Conservation (phyloP, 2,113 vertebrate genomes). For the Chelonoidis abingdonii region DNA sequence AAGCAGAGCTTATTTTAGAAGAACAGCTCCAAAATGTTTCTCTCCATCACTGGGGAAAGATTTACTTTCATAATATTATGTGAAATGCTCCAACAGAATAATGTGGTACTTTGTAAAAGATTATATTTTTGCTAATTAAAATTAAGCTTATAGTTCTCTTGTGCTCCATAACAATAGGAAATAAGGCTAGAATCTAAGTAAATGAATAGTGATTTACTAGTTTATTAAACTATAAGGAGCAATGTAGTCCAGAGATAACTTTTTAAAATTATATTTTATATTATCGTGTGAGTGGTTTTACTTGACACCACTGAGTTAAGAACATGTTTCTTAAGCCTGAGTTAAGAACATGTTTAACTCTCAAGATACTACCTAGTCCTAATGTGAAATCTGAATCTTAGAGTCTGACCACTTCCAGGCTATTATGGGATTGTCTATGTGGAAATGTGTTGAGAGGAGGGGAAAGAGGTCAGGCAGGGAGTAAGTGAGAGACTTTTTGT, state of each 20-base stretch:
- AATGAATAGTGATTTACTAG: neutral
- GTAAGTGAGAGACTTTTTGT: accelerated
- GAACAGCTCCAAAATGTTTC: neutral
- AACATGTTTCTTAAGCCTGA: no score
- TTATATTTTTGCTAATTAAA: neutral
- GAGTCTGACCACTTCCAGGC: neutral
- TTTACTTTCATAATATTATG: neutral
- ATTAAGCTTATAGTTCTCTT: neutral
- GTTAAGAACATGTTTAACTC: neutral
- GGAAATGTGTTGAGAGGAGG: neutral
- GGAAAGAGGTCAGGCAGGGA: neutral
- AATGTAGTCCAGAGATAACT: neutral
- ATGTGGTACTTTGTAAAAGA: neutral
- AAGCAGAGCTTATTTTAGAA: neutral
- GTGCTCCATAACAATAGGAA: neutral
- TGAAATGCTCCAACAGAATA: neutral
- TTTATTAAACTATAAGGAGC: neutral
- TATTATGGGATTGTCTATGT: neutral
- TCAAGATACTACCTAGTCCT: neutral
- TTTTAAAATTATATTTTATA: neutral
- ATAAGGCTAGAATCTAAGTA: neutral
- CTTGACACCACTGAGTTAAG: neutral
- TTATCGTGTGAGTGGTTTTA: neutral
- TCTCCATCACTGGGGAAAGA: neutral
- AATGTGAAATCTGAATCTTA: neutral